Conservation (phyloP, 2,797 vertebrate genomes). For the Florisuga fusca region DNA sequence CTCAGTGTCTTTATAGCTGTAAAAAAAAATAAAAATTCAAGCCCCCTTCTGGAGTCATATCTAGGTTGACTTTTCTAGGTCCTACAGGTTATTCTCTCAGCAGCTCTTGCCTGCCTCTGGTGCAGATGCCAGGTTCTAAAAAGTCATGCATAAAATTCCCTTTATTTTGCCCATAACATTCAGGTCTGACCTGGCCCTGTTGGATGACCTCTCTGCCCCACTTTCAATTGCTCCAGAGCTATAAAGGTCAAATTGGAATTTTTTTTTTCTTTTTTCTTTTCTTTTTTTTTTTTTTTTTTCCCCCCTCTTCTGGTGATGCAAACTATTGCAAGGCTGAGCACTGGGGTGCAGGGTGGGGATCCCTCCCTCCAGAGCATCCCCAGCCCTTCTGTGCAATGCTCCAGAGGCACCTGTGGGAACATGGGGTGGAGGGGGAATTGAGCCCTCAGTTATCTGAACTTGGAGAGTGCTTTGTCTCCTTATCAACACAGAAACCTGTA, state of each 20-base stretch:
- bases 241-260: neutral
- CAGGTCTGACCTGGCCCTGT: neutral
- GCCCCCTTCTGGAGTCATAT: accelerated
- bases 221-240: neutral
- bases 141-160: accelerated
- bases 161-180: accelerated
- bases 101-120: accelerated
- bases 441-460: neutral
- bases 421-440: accelerated
- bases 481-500: accelerated
- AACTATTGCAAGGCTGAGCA: too few species aligned
- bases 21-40: accelerated
- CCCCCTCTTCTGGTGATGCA: too few species aligned
- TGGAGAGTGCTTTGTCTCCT: neutral
- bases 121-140: neutral
- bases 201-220: accelerated
- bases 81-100: neutral
- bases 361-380: accelerated
- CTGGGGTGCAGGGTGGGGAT: neutral
- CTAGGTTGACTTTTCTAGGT: neutral
- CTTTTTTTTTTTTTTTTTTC: too few species aligned
- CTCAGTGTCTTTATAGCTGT: neutral
- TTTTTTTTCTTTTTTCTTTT: neutral
- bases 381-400: accelerated
- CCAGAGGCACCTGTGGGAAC: accelerated